Evolutionary conservation across 92 coral and sea anemone genomes (phyloP), one percentile per base, ranked within the genome.

Genomic region (Zoanthus gigantus): DNA sequence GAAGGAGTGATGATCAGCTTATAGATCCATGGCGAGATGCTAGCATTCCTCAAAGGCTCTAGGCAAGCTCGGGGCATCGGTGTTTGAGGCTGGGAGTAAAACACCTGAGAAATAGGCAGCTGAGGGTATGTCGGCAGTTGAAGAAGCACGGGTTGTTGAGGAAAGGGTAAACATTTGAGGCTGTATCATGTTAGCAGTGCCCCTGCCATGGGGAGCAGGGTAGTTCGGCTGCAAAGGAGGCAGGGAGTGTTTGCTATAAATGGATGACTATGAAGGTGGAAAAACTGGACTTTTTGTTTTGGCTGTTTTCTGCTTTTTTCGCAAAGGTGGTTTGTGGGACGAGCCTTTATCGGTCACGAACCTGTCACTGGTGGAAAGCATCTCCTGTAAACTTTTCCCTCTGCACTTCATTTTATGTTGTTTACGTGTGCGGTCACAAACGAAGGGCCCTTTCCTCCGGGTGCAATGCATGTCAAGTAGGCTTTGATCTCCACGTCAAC

Each of bases 21-120:
- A 53, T 87, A 77, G 9, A 30, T 67, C 53, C 72, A 78, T 78
- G 90, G 90, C 23, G 72, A 78, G 85, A 78, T 78, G 34, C 90
- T 54, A 17, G 85, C 60, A 45, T 87, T 76, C 90, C 90, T 67
- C 54, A 66, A 63, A 53, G 90, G 37, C 29, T 84, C 68, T 84
- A 83, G 68, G 77, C 87, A 15, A 83, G 87, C 79, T 7, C 63
- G 9, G 63, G 63, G 63, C 32, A 74, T 58, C 34, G 83, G 72
- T 85, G 83, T 42, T 85, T 58, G 82, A 74, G 73, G 83, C 68
- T 4, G 68, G 32, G 68, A 61, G 68, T 61, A 29, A 63, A 76
- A 61, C 65, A 17, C 14, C 68, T 61, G 68, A 61, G 68, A 29
- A 61, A 63, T 63, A 63, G 29, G 29, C 9, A 63, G 69, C 69